Evolutionary conservation across 1,140 invertebrate genomes (phyloP), one percentile per base, ranked within the genome.

Genomic region (Pantala flavescens): DNA sequence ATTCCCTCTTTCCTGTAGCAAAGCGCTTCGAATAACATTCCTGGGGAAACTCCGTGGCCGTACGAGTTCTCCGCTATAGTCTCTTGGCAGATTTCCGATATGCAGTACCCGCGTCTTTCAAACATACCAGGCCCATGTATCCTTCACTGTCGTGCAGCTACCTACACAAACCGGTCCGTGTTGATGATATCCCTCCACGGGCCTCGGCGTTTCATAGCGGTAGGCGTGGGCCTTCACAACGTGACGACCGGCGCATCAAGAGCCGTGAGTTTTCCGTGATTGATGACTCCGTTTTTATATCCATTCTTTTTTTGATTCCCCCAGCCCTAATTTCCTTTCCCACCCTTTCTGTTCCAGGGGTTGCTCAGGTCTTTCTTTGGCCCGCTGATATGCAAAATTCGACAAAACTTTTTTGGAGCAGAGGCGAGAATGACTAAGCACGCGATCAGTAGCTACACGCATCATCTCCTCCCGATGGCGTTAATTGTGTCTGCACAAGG

Each of bases 211-310:
- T 36, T 36, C 28, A 36, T 36, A 5, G 3, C 28, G 28, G 28
- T 36, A 36, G 28, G 28, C 28, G 28, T 63, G 49, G 49, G 49
- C 5, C 49, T 63, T 63, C 49, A 63, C 14, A 63, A 63, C 49
- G 49, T 63, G 49, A 63, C 49, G 49, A 63, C 49, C 49, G n/a
- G 16, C 49, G 49, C 49, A 63, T 63, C 49, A 21, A 36, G 49
- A 63, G 49, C 49, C 49, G 49, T 63, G 49, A 63, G 49, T 63
- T 63, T 36, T 63, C 49, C 49, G 49, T 63, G 49, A 63, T 63
- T 63, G 49, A 63, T 63, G 49, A 63, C 49, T 63, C 49, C 12
- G 49, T 63, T 63, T 63, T 63, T 63, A 63, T 63, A 16, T 63
- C 49, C 49, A 16, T 63, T 16, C 49, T 3, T 21, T 21, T 63